Conservation (phyloP, 2,113 vertebrate genomes). For the western clawed frog (Xenopus tropicalis) region UCB_Xtro_10.0 CM004444.2:3090501-3091000, state of each 20-base stretch:
- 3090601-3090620: too few relatives aligned
- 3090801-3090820: conserved; percentile 67
- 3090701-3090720: conserved; percentile 81
- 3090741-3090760: conserved; percentile 80
- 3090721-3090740: conserved; percentile 84
- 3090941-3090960: too few relatives aligned
- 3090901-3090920: conserved; percentile 13
- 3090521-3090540: too few relatives aligned
- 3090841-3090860: conserved; percentile 82
- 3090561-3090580: too few relatives aligned
- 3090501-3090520: too few relatives aligned
- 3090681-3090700: conserved; percentile 84
- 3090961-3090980: too few relatives aligned
- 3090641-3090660: too few relatives aligned
- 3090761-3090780: conserved; percentile 53
- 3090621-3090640: too few relatives aligned
- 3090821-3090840: conserved; percentile 74
- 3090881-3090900: conserved; percentile 53
- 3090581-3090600: too few relatives aligned
- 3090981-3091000: too few relatives aligned
- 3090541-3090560: too few relatives aligned
- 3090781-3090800: conserved; percentile 56
- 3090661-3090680: conserved; percentile 67
- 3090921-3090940: too few relatives aligned
- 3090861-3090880: conserved; percentile 82